phyloP scores from a whole-genome alignment of 2,113 vertebrate species.

The Triplophysa dalaica region DNA sequence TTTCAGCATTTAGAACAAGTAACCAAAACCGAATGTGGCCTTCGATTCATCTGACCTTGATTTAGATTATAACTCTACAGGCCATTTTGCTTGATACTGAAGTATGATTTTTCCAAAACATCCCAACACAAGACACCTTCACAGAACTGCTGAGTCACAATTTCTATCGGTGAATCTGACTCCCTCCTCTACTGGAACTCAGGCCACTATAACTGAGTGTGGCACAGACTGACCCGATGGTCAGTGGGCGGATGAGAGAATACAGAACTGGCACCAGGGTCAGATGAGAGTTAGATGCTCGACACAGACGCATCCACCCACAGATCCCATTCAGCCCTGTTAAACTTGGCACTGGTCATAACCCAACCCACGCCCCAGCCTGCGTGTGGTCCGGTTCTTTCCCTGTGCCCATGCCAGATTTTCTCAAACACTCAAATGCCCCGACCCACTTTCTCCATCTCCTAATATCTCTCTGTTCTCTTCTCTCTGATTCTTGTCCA shows the following conservation, averaged over 20 bases:
- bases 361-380: slow-evolving; percentile 12
- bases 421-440: slow-evolving; percentile 21
- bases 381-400: slow-evolving; percentile 27
- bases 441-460: slow-evolving; percentile 22
- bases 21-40: not conserved
- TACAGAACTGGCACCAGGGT: slow-evolving; percentile 20
- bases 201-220: not conserved
- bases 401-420: not conserved
- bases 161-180: not conserved
- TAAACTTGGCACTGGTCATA: not conserved
- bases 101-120: slow-evolving; percentile 36
- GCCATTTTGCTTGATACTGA: slow-evolving; percentile 11
- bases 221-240: slow-evolving; percentile 28
- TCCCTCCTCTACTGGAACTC: slow-evolving; percentile 6
- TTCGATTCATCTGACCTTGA: slow-evolving; percentile 9
- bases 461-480: not conserved
- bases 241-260: slow-evolving; percentile 25
- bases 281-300: not conserved
- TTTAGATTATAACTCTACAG: not conserved
- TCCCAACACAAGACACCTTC: slow-evolving; percentile 14
- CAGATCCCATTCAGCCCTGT: slow-evolving; percentile 8
- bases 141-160: slow-evolving; percentile 13
- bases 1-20: not conserved
- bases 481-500: not conserved
- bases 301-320: slow-evolving; percentile 29